These are phyloP conservation scores for Clunio marinus DNA, from an alignment of 2,888 invertebrate species.

Conservation along the genomic window DNA sequence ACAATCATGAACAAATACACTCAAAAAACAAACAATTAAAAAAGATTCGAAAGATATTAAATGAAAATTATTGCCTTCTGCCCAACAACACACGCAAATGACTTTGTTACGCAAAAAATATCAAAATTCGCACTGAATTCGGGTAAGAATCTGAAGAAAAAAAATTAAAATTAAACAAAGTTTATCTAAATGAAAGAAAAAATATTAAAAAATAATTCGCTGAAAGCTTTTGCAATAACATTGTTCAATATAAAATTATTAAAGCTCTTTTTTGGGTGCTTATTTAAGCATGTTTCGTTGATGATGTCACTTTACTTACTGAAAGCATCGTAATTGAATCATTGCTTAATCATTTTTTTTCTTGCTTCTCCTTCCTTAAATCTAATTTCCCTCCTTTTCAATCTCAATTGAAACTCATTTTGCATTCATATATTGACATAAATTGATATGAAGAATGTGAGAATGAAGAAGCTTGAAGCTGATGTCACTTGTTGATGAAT, in stretches of 20 bases:
- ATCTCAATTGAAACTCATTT: not conserved
- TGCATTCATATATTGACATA: not conserved
- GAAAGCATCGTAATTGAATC: not conserved
- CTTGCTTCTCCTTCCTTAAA: too few species aligned
- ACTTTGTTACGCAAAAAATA: too few species aligned
- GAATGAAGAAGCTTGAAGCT: not conserved
- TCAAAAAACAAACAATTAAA: not conserved
- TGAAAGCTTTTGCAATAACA: too few species aligned
- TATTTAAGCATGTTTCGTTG: too few species aligned
- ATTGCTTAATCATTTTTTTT: constrained; percentile 1
- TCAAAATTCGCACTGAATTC: not conserved
- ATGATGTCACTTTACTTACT: too few species aligned
- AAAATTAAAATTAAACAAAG: not conserved
- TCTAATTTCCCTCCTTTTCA: not conserved
- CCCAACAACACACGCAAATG: not conserved
- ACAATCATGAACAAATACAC: too few species aligned
- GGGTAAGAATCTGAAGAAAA: constrained; percentile 1
- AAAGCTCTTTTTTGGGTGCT: not conserved
- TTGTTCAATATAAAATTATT: too few species aligned
- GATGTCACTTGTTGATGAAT: not conserved
- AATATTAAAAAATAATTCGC: not conserved
- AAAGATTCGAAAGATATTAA: not conserved
- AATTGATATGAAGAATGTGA: not conserved
- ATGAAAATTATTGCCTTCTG: not conserved
- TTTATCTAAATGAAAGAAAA: too few species aligned